Percentiles rank a stretch among this genome's conserved stretches.
Conservation (phyloP, 2,888 invertebrate genomes). For the Synergus gifuensis region DNA sequence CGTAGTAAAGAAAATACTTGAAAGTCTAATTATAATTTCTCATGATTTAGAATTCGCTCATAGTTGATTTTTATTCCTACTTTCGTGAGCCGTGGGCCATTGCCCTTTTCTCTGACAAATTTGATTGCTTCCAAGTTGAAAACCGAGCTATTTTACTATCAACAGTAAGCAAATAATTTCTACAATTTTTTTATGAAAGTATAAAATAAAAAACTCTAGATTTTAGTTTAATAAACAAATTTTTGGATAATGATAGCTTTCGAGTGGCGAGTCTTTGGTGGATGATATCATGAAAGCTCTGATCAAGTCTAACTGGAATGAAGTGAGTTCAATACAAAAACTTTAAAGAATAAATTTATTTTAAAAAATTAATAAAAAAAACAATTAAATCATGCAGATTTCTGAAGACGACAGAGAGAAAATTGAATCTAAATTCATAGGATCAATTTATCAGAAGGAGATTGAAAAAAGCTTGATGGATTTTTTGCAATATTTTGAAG, state of each 20-base stretch:
- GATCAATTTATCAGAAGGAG: constrained; percentile 61
- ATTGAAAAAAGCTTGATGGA: constrained; percentile 61
- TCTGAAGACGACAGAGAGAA: constrained; percentile 53
- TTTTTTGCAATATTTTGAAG: constrained; percentile 61
- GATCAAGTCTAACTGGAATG: constrained; percentile 55
- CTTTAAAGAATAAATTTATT: too few relatives aligned
- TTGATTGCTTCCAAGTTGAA: constrained; percentile 76
- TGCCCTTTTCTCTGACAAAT: constrained; percentile 83
- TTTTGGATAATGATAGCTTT: constrained; percentile 26
- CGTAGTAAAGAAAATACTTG: not conserved
- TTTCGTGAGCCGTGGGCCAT: constrained; percentile 84
- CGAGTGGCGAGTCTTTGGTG: constrained; percentile 52
- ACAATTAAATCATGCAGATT: constrained; percentile 54
- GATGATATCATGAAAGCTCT: constrained; percentile 56
- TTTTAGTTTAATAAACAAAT: not conserved
- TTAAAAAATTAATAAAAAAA: constrained; percentile 6
- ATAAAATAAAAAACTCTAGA: not conserved
- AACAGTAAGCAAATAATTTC: constrained; percentile 51
- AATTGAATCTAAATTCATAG: constrained; percentile 58
- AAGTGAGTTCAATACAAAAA: constrained; percentile 55
- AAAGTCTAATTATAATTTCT: not conserved
- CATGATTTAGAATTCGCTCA: constrained; percentile 79
- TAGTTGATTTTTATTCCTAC: constrained; percentile 84
- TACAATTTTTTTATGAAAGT: not conserved
- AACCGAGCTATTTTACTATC: constrained; percentile 62